Evolutionary conservation across 2,113 vertebrate genomes (phyloP).

Genomic region (Indicator maculatus): DNA sequence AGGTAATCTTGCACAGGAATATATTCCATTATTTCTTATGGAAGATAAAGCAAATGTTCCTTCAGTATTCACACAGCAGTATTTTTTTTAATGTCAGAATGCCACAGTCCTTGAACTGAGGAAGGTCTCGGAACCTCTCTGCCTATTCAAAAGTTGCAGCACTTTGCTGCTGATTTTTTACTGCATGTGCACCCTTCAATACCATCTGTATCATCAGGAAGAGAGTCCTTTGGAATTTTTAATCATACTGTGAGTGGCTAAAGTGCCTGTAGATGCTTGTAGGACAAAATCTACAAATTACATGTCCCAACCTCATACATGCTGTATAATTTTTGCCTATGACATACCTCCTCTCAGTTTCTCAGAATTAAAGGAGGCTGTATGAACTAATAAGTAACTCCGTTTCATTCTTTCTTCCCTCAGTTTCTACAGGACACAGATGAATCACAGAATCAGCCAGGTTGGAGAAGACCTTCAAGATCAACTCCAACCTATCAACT

Average conservation of each 20-base stretch:
- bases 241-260: not conserved
- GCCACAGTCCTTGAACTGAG: not conserved
- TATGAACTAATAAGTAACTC: not conserved
- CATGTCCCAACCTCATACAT: accelerated
- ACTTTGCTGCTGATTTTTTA: not conserved
- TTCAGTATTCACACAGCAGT: not conserved
- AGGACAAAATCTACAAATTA: not conserved
- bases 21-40: not conserved
- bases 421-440: not conserved
- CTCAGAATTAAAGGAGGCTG: not conserved
- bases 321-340: not conserved
- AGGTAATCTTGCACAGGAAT: not conserved
- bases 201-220: not conserved
- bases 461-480: no score
- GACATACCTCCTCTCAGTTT: not conserved
- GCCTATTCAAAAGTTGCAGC: not conserved
- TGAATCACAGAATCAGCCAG: not conserved
- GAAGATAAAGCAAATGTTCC: not conserved
- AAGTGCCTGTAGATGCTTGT: not conserved
- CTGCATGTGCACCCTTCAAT: not conserved
- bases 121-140: not conserved
- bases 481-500: no score
- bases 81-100: not conserved
- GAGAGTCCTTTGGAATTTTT: not conserved
- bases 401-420: not conserved